Evolutionary conservation across 2,113 vertebrate species (phyloP).

Genomic region (Pteropus alecto): DNA sequence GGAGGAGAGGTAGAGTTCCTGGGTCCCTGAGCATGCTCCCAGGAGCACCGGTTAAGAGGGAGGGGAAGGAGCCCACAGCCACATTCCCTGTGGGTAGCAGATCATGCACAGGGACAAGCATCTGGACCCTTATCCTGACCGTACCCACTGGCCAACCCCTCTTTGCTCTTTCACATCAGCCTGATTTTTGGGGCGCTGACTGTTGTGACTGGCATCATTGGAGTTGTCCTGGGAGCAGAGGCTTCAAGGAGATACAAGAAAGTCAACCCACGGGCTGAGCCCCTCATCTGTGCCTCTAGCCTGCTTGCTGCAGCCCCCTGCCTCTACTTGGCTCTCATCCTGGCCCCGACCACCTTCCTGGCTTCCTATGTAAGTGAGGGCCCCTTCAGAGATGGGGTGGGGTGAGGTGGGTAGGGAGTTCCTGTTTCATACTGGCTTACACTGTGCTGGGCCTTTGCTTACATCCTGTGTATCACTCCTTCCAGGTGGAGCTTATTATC

Average conservation of each 20-base stretch:
- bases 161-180: conserved; percentile 81
- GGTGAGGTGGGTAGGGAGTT: neutral
- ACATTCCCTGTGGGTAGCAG: neutral
- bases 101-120: neutral
- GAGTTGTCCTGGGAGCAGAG: conserved; percentile 86
- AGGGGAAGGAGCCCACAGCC: neutral
- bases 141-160: neutral
- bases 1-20: neutral
- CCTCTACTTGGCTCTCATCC: conserved; percentile 86
- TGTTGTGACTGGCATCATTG: conserved; percentile 87
- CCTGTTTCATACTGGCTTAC: accelerated
- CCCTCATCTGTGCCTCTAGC: conserved; percentile 92
- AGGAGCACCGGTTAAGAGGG: neutral
- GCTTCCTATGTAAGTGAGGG: conserved; percentile 88
- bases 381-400: neutral
- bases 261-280: conserved; percentile 86
- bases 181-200: conserved; percentile 90
- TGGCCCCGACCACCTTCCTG: conserved; percentile 84
- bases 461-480: accelerated
- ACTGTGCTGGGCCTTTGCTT: neutral
- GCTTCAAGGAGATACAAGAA: conserved; percentile 84
- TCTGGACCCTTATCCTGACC: neutral
- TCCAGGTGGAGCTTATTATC: neutral
- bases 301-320: conserved; percentile 88
- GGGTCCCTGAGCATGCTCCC: neutral